Evolutionary conservation across 2,888 invertebrate species (phyloP).

Genomic region (Aproaerema taeniolella): DNA sequence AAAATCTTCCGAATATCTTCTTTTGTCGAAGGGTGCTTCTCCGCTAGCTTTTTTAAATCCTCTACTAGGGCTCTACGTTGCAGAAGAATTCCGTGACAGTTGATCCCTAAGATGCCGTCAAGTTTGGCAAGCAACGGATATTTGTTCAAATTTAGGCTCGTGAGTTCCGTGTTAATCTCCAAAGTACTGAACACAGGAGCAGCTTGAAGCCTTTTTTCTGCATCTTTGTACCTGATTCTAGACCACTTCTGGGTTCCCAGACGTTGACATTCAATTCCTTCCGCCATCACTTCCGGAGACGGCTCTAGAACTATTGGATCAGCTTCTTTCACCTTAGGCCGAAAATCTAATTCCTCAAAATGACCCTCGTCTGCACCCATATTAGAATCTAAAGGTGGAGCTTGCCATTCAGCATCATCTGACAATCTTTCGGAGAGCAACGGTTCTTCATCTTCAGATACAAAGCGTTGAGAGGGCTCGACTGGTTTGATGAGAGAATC

Average conservation of each 20-base stretch:
- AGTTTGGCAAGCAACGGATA: neutral
- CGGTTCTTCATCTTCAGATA: neutral
- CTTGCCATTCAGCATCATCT: no score
- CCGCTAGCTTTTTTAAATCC: slow-evolving; percentile 8
- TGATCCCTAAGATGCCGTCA: slow-evolving; percentile 1
- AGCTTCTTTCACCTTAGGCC: neutral
- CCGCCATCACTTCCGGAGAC: neutral
- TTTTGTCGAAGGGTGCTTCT: slow-evolving; percentile 8
- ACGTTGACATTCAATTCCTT: neutral
- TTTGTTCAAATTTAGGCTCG: neutral
- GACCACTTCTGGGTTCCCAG: neutral
- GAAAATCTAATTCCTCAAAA: neutral
- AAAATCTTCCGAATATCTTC: slow-evolving; percentile 7
- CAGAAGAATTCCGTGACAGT: neutral
- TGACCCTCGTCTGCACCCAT: neutral
- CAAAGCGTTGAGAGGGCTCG: neutral
- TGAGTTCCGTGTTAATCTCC: slow-evolving; percentile 4
- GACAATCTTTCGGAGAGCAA: neutral
- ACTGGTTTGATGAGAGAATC: neutral
- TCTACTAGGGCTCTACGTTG: neutral
- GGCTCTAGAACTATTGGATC: neutral
- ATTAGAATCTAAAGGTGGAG: neutral
- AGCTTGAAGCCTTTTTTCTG: slow-evolving; percentile 17
- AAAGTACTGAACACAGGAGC: slow-evolving; percentile 7
- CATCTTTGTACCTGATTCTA: slow-evolving; percentile 15